Base-by-base conservation (phyloP, 2,797 vertebrate species). In the Nothura maculosa region DNA sequence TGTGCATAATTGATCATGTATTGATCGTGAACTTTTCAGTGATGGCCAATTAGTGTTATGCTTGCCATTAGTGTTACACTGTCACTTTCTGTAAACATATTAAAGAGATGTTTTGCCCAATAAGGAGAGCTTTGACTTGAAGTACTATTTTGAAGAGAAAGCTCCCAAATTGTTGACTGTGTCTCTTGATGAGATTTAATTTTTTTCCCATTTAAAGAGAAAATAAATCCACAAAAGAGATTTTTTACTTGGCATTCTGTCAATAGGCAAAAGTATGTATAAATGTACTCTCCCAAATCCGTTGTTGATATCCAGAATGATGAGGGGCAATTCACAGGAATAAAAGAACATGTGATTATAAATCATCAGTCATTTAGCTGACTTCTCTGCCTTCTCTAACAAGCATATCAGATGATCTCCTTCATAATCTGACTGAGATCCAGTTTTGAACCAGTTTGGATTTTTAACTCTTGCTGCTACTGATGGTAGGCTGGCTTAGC, bases 391-490 rank as follows among this genome's bases (percentile, higher is more conserved):
- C 89, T 79, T 87, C 54, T 79, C 43, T 90, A 72, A 85, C 28
- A 82, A 87, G 64, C 38, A 13, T 66, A 77, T 93, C 74, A 89
- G 67, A 47, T 70, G 34, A 79, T 85, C 63, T 72, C 34, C 77
- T 86, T 67, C 87, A 40, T 62, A 63, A 80, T 66, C 17, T 42
- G 58, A 57, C 32, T 73, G 77, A 85, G 48, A n/a, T 92, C 47
- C 64, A 47, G 34, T 55, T 55, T 76, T 63, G 77, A 90, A 60
- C 25, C 36, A 74, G 42, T 75, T 38, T 19, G 60, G 18, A 63
- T 74, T 90, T 95, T 94, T 92, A 90, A 87, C 89, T 84, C 87
- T 81, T 90, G 12, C 74, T 80, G 28, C 34, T 66, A 28, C 52
- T 72, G 25, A 30, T 85, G 19, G 3, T 62, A 58, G 58, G 28